These are phyloP conservation scores for Orthosia cruda DNA, from an alignment of 2,888 invertebrate genomes.

Conservation along the genomic window DNA sequence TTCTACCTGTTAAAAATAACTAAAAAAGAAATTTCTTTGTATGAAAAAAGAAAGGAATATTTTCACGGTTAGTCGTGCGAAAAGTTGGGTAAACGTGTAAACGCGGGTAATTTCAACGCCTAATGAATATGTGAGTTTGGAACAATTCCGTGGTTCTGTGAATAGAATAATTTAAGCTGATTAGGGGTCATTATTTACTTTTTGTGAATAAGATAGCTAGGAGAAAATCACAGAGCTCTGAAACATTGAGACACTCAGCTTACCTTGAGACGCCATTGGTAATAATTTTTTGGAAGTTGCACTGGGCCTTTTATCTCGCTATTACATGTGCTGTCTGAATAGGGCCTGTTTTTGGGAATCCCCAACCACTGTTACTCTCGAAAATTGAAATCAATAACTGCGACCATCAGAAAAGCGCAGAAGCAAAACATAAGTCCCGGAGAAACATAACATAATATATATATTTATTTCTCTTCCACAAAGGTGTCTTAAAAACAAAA, in stretches of 20 bases:
- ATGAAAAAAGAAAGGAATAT: not conserved
- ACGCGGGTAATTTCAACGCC: slow-evolving; percentile 13
- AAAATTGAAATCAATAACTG: too few relatives aligned
- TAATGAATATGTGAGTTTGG: slow-evolving; percentile 48
- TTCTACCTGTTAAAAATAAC: not conserved
- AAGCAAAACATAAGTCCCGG: too few relatives aligned
- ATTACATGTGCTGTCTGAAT: too few relatives aligned
- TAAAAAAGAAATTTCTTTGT: not conserved
- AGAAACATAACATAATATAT: too few relatives aligned
- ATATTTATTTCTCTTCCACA: too few relatives aligned
- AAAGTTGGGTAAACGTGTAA: slow-evolving; percentile 2
- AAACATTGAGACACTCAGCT: not conserved
- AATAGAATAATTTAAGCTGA: slow-evolving; percentile 25
- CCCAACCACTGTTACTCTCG: too few relatives aligned
- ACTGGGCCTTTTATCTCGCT: too few relatives aligned
- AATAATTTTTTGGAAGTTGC: too few relatives aligned
- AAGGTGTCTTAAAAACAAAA: too few relatives aligned
- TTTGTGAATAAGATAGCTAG: slow-evolving; percentile 21
- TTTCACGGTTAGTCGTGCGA: not conserved
- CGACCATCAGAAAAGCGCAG: too few relatives aligned
- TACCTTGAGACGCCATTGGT: not conserved
- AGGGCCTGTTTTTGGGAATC: too few relatives aligned
- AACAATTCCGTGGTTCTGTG: slow-evolving; percentile 16
- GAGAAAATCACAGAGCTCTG: not conserved
- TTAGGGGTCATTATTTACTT: slow-evolving; percentile 44